A percentile compares a stretch with the other conserved stretches of the same genome.
phyloP scores from a whole-genome alignment of 2,797 vertebrate species.

The Bradypodion pumilum region DNA sequence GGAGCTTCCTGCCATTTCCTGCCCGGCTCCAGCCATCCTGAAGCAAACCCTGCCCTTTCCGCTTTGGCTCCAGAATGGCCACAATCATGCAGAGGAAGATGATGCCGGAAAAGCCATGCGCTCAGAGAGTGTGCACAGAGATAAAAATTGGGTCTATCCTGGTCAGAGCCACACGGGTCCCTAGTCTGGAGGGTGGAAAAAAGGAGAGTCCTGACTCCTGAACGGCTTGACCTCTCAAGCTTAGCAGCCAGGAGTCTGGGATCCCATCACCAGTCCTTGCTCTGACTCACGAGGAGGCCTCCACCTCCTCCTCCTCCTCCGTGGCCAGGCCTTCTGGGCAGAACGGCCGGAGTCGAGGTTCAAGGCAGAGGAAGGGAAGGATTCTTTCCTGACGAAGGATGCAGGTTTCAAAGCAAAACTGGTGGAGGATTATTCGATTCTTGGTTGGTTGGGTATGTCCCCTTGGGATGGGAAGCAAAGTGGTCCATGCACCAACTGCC shows the following conservation, averaged over 20 bases:
- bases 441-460: too few relatives aligned
- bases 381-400: too few relatives aligned
- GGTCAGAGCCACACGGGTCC: neutral
- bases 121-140: too few relatives aligned
- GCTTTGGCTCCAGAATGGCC: neutral
- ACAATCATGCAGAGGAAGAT: neutral
- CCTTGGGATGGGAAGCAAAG: too few relatives aligned
- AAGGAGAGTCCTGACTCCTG: too few relatives aligned
- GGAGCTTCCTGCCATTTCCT: conserved; percentile 10
- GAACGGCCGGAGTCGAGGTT: neutral
- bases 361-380: neutral
- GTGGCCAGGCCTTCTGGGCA: neutral
- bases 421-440: too few relatives aligned
- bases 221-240: too few relatives aligned
- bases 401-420: too few relatives aligned
- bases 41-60: conserved; percentile 27
- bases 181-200: too few relatives aligned
- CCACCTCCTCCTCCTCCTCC: neutral
- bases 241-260: neutral
- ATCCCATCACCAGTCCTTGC: neutral
- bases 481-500: too few relatives aligned
- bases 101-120: conserved; percentile 7
- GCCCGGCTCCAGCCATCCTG: conserved; percentile 39
- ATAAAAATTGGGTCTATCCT: neutral
- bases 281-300: neutral